Conservation (phyloP, 2,888 invertebrate genomes). For the Disparrhopalites patrizii region DNA sequence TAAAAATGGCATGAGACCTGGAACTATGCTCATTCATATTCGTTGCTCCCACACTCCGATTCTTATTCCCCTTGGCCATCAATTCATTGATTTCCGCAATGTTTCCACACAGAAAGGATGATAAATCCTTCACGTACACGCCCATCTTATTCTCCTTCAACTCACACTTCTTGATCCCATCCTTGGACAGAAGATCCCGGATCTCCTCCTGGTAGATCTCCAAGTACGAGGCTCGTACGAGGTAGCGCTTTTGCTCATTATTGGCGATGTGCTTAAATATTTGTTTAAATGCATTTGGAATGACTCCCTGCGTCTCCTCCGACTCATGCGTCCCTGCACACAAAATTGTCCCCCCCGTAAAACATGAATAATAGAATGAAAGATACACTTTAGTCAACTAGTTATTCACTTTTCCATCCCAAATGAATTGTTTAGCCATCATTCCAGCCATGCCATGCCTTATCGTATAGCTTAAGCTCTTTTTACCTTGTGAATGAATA, state of each 20-base stretch:
- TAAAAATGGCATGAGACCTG: conserved; percentile 96
- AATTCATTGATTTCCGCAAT: conserved; percentile 88
- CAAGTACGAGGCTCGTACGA: conserved; percentile 93
- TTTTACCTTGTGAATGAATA: neutral
- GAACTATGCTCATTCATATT: conserved; percentile 99
- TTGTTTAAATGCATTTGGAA: conserved; percentile 95
- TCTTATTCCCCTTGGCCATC: conserved; percentile 88
- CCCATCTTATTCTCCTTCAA: conserved; percentile 75
- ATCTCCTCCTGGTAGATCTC: conserved; percentile 95
- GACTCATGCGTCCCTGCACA: conserved; percentile 60
- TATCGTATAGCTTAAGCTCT: neutral
- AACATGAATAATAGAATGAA: neutral
- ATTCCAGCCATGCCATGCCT: neutral
- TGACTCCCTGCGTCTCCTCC: conserved; percentile 75
- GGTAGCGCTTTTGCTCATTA: conserved; percentile 87
- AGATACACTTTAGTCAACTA: neutral
- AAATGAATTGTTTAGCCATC: neutral
- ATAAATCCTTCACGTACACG: conserved; percentile 92
- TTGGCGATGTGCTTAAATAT: conserved; percentile 92
- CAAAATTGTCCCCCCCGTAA: neutral
- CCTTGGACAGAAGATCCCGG: conserved; percentile 67
- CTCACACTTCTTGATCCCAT: conserved; percentile 67
- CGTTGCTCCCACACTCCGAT: conserved; percentile 89
- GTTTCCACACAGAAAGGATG: conserved; percentile 90
- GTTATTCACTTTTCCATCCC: neutral